These are phyloP conservation scores for Augochlora pura DNA, from an alignment of 1,140 invertebrate species.

Conservation along the genomic window DNA sequence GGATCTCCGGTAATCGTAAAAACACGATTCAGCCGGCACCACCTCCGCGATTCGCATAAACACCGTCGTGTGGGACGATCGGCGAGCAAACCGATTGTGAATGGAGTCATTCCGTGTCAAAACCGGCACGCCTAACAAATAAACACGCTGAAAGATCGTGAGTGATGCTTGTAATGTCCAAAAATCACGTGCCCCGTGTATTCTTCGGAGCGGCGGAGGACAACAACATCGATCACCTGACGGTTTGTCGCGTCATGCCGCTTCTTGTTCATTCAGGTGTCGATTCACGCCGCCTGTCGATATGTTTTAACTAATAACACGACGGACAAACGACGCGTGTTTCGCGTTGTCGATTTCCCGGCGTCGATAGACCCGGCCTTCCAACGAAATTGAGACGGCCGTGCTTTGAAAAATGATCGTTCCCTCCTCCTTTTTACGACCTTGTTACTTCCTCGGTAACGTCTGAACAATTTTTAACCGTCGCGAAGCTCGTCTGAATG, in stretches of 20 bases:
- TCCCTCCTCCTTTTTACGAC: too few species aligned
- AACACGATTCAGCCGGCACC: not conserved
- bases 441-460: too few species aligned
- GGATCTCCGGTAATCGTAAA: not conserved
- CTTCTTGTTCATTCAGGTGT: constrained; percentile 61
- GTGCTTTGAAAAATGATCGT: not conserved
- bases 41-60: not conserved
- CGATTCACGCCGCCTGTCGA: constrained; percentile 63
- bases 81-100: not conserved
- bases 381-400: not conserved
- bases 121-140: not conserved
- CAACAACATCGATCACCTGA: constrained; percentile 69
- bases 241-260: constrained; percentile 69
- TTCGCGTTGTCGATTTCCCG: not conserved
- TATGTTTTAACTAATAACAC: constrained; percentile 60
- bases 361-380: not conserved
- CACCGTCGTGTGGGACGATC: not conserved
- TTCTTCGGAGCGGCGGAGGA: constrained; percentile 25
- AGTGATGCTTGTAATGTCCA: constrained; percentile 30
- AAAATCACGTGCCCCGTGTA: constrained; percentile 43
- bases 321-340: constrained; percentile 1
- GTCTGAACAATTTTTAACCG: too few species aligned
- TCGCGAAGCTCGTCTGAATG: too few species aligned
- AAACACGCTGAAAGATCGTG: constrained; percentile 28
- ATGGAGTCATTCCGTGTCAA: not conserved